Conservation (phyloP, 2,888 invertebrate genomes). For the Entomobrya proxima region DNA sequence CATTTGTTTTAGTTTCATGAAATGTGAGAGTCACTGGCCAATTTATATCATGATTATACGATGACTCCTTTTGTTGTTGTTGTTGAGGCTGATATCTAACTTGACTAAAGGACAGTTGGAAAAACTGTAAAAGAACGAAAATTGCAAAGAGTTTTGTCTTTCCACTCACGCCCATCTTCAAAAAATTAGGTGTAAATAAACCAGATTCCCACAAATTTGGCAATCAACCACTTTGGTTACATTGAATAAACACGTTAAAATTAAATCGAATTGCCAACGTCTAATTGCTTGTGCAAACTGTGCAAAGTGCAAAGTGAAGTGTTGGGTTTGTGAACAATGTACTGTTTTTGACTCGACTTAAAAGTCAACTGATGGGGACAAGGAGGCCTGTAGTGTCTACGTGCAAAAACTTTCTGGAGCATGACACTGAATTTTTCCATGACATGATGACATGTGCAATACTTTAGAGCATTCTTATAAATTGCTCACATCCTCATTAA, state of each 20-base stretch:
- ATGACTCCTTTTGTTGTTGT: neutral
- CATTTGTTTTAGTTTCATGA: slow-evolving; percentile 64
- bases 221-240: slow-evolving; percentile 6
- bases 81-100: neutral
- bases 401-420: slow-evolving; percentile 3
- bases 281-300: neutral
- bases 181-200: neutral
- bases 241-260: slow-evolving; percentile 11
- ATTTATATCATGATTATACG: slow-evolving; percentile 17
- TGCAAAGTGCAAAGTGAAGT: too few relatives aligned
- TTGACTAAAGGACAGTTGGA: slow-evolving; percentile 12
- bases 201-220: neutral
- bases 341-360: neutral
- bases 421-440: slow-evolving; percentile 52
- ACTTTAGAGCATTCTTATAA: neutral
- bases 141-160: slow-evolving; percentile 12
- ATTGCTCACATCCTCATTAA: slow-evolving; percentile 63
- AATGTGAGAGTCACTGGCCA: slow-evolving; percentile 60
- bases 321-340: neutral
- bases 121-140: neutral
- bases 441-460: slow-evolving; percentile 12
- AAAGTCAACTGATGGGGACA: neutral
- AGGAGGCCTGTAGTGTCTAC: neutral
- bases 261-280: too few relatives aligned
- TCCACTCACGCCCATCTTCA: slow-evolving; percentile 9